phyloP scores from a whole-genome alignment of 2,113 vertebrate genomes.

The Zootoca vivipara region DNA sequence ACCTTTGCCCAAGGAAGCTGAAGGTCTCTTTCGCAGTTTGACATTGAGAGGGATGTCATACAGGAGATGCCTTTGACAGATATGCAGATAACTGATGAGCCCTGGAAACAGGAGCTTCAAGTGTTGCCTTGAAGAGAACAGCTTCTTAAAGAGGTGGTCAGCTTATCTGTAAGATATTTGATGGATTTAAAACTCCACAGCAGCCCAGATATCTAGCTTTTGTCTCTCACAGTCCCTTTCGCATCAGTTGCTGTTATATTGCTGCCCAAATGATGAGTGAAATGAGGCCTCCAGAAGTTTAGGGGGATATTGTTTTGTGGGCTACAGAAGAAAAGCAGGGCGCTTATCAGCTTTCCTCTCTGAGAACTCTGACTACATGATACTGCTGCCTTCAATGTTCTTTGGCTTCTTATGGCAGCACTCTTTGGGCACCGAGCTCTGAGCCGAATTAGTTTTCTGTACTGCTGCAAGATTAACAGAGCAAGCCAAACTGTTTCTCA shows the following conservation, averaged over 20 bases:
- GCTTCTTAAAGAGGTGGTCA: not conserved
- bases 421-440: not conserved
- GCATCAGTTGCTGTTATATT: not conserved
- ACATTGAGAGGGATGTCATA: slow-evolving; percentile 21
- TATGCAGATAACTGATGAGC: slow-evolving; percentile 1
- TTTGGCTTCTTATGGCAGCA: not conserved
- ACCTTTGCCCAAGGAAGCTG: not conserved
- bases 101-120: slow-evolving; percentile 25
- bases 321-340: not conserved
- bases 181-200: not conserved
- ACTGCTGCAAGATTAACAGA: not conserved
- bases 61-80: not conserved
- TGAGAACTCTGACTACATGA: not conserved
- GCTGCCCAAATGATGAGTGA: not conserved
- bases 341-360: not conserved
- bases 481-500: no score
- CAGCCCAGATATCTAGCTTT: not conserved
- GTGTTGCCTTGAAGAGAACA: no score
- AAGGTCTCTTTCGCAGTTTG: not conserved
- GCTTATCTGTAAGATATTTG: not conserved
- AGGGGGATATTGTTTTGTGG: not conserved
- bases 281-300: not conserved
- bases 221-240: not conserved
- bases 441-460: not conserved
- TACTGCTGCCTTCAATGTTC: not conserved